Evolutionary conservation across 92 coral and sea anemone species (phyloP), one percentile per base, ranked within the genome.

Genomic region (Zoanthus solanderi): DNA sequence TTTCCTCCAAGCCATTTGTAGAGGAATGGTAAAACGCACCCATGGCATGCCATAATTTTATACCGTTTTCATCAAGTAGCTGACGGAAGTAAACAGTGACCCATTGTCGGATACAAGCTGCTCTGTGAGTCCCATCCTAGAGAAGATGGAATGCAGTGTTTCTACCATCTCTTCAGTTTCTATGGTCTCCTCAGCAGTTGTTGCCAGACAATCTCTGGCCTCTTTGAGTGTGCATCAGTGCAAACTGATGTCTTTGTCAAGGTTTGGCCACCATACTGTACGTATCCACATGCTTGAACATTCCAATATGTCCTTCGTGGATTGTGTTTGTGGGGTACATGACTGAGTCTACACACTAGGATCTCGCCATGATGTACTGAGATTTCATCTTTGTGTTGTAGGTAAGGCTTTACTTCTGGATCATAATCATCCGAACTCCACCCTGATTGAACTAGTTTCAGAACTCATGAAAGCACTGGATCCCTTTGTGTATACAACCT

Each of bases 251-350:
- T 72, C 76, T 6, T 72, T 72, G 52, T 72, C 52, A 2, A 34
- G 12, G 48, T 18, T 4, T 50, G 76, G 76, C 47, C 76, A 72
- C 76, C 76, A 32, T 0, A 32, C 23, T 23, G 23, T 23, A 23
- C 52, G 6, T 72, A 72, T 9, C 76, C 18, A 2, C 69, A 0
- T 17, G n/a, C 69, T 72, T 72, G 0, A 72, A 54, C 17, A 72
- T 72, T 3, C 52, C 76, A 16, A 72, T 30, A 1, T 72, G 54
- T 2, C 76, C 76, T 12, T 72, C 52, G n/a, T 72, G 76, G 4
- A 72, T 6, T 9, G 17, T 12, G 17, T 72, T 75, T 87, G 1
- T 66, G 5, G 14, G 88, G 93, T 12, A 90, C 93, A 86, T 54
- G 9, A 91, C 93, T 54, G 30, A 3, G 1, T 34, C 42, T 3